phyloP scores from a whole-genome alignment of 2,888 invertebrate species.

The Dryobotodes eremita region DNA sequence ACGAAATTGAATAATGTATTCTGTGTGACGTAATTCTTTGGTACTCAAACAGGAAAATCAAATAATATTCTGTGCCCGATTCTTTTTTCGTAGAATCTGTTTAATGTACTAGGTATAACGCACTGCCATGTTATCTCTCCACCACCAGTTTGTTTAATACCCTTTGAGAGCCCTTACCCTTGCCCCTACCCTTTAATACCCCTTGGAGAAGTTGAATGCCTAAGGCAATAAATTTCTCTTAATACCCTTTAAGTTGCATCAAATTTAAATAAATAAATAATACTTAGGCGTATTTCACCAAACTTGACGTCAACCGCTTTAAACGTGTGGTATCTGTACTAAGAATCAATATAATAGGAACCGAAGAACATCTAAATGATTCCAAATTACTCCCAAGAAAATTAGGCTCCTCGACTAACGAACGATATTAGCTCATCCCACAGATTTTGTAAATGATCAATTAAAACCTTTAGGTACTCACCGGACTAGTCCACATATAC shows the following conservation, averaged over 20 bases:
- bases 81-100: background rate
- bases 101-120: no score
- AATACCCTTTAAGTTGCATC: background rate
- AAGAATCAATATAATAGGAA: background rate
- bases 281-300: background rate
- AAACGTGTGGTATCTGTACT: background rate
- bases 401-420: no score
- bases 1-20: constrained; percentile 22
- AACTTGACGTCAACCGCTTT: background rate
- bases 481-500: constrained; percentile 93
- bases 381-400: background rate
- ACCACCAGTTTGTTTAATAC: no score
- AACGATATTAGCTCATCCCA: background rate
- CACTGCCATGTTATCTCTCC: background rate
- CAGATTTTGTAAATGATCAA: background rate
- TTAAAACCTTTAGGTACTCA: constrained; percentile 69
- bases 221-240: background rate
- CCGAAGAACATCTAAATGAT: background rate
- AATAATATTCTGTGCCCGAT: background rate
- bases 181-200: no score
- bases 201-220: no score
- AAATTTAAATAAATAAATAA: background rate
- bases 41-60: background rate
- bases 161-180: no score
- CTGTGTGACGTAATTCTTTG: constrained; percentile 41